Evolutionary conservation across 2,113 vertebrate species (phyloP), one percentile per base, ranked within the genome.

Genomic region (Oceanites oceanicus): DNA sequence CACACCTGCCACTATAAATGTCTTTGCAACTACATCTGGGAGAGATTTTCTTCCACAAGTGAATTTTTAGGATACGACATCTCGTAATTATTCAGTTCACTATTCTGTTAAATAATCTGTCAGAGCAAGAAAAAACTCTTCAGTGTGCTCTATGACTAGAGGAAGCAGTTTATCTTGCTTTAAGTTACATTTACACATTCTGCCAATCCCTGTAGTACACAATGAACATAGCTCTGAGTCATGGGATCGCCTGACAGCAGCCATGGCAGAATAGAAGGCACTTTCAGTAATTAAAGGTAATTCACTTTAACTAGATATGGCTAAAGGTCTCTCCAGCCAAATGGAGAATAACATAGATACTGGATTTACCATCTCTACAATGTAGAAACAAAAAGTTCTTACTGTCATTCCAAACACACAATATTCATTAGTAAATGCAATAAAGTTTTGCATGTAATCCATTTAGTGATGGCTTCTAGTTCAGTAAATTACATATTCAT

Each of bases 201-300:
- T 84, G 38, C 42, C 59, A 81, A 19, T 44, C 78, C 63, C 87
- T 86, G 62, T 11, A 71, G 55, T 27, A 92, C 55, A 89, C 26
- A 44, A 32, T 42, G 63, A 94, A 88, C 55, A 40, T 1, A 44
- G 45, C 29, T 77, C 58, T 56, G 74, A 90, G 80, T 85, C 82
- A 83, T 2, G 22, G 55, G 65, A 66, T 49, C 0, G 3, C 45
- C 63, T 50, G 30, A 68, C 59, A 89, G 65, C 38, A 38, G 65
- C 59, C 68, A 47, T 7, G 4, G 49, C 66, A 92, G 73, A 95
- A 88, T 26, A 5, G 1, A 80, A 95, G 49, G n/a, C 58, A 71
- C 40, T 96, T 96, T 14, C 9, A 10, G n/a, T 78, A 97, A 96
- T 74, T 90, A 86, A 95, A 92, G 75, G 23, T 61, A 92, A 88